Conservation (phyloP, 2,113 vertebrate genomes). For the Carollia perspicillata region DNA sequence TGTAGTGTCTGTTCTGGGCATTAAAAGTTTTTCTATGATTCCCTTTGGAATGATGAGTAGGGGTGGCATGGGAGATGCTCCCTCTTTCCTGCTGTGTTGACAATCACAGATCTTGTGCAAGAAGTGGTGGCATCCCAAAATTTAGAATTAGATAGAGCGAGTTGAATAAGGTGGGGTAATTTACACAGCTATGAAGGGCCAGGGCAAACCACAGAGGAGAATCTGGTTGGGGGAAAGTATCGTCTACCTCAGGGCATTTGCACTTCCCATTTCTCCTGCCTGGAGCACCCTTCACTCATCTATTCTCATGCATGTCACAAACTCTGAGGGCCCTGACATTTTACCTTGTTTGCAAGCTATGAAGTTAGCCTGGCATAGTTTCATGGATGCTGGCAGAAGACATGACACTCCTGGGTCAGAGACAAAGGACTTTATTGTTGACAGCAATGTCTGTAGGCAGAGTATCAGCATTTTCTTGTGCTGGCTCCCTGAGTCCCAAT, state of each 20-base stretch:
- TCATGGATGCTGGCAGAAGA: neutral
- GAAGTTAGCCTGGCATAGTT: neutral
- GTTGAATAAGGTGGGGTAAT: neutral
- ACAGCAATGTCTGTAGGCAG: neutral
- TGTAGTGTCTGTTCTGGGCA: neutral
- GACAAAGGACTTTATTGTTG: neutral
- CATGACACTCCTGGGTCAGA: neutral
- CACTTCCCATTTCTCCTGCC: neutral
- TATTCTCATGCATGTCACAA: neutral
- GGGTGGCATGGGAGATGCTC: neutral
- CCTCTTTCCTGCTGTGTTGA: neutral
- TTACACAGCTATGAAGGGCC: neutral
- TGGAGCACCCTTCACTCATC: neutral
- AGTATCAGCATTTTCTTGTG: neutral
- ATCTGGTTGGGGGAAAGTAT: neutral
- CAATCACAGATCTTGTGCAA: neutral
- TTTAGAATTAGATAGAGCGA: neutral
- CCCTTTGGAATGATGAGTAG: neutral
- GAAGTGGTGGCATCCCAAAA: neutral
- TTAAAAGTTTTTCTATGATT: neutral
- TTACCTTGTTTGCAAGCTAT: neutral
- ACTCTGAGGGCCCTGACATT: neutral
- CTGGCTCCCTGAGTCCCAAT: neutral
- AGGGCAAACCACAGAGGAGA: neutral
- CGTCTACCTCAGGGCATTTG: neutral